Evolutionary conservation across 1,140 invertebrate genomes (phyloP).

Genomic region (Hylaeus volcanicus): DNA sequence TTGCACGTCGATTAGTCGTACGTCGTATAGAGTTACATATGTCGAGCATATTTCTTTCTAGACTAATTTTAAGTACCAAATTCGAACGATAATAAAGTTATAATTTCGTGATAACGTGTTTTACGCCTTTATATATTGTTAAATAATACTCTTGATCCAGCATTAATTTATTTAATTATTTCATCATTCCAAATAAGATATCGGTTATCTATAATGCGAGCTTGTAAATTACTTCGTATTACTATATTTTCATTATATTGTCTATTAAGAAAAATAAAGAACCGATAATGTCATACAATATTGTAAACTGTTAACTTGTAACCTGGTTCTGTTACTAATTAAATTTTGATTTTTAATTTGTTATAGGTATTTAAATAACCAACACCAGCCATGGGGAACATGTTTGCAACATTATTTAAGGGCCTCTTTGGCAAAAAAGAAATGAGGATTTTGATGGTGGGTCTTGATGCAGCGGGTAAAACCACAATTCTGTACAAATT

Average conservation of each 20-base stretch:
- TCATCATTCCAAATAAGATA: not conserved
- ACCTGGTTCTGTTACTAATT: not conserved
- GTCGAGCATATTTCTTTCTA: constrained; percentile 8
- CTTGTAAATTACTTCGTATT: not conserved
- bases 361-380: constrained; percentile 80
- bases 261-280: not conserved
- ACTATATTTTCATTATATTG: not conserved
- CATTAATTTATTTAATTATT: not conserved
- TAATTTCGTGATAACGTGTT: not conserved
- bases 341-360: constrained; percentile 45
- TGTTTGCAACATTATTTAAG: constrained; percentile 94
- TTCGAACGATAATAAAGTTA: not conserved
- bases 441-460: constrained; percentile 99
- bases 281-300: not conserved
- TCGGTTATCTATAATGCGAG: not conserved
- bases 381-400: constrained; percentile 89
- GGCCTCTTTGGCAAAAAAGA: constrained; percentile 99
- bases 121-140: not conserved
- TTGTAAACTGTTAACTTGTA: not conserved
- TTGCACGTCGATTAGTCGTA: constrained; percentile 12
- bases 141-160: constrained; percentile 21
- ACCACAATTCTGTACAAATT: constrained; percentile 99
- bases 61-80: constrained; percentile 10
- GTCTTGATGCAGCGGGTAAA: constrained; percentile 99
- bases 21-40: constrained; percentile 27